Conservation (phyloP, 2,113 vertebrate genomes). For the Xiphophorus hellerii region DNA sequence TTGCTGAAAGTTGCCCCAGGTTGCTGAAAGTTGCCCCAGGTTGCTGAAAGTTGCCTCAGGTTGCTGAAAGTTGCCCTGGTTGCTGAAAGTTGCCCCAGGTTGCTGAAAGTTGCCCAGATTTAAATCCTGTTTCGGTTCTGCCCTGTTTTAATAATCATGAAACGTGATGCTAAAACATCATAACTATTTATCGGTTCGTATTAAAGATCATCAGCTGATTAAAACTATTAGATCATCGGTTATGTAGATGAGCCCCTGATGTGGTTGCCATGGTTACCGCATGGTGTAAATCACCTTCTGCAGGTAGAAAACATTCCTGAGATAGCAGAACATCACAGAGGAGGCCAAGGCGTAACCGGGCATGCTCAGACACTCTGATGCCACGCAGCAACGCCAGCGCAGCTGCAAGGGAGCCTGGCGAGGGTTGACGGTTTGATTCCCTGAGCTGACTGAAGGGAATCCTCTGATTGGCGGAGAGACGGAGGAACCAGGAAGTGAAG, state of each 20-base stretch:
- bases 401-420: slow-evolving; percentile 35
- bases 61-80: too few relatives aligned
- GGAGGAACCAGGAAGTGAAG: slow-evolving; percentile 32
- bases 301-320: slow-evolving; percentile 38
- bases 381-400: slow-evolving; percentile 20
- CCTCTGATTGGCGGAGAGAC: slow-evolving; percentile 39
- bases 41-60: too few relatives aligned
- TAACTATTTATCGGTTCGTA: background rate
- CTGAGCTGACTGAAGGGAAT: slow-evolving; percentile 26
- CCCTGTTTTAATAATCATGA: too few relatives aligned
- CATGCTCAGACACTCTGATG: slow-evolving; percentile 44
- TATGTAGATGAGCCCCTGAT: background rate
- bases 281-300: slow-evolving; percentile 8
- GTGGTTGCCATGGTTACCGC: background rate
- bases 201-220: too few relatives aligned
- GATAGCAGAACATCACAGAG: slow-evolving; percentile 29
- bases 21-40: too few relatives aligned
- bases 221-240: background rate
- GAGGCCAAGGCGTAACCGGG: slow-evolving; percentile 35
- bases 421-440: slow-evolving; percentile 30
- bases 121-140: background rate
- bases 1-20: too few relatives aligned
- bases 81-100: too few relatives aligned
- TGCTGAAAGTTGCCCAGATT: too few relatives aligned
- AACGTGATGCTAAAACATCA: background rate